Base-by-base conservation (phyloP, 2,888 invertebrate species). In the Cryptophagus acutangulus region DNA sequence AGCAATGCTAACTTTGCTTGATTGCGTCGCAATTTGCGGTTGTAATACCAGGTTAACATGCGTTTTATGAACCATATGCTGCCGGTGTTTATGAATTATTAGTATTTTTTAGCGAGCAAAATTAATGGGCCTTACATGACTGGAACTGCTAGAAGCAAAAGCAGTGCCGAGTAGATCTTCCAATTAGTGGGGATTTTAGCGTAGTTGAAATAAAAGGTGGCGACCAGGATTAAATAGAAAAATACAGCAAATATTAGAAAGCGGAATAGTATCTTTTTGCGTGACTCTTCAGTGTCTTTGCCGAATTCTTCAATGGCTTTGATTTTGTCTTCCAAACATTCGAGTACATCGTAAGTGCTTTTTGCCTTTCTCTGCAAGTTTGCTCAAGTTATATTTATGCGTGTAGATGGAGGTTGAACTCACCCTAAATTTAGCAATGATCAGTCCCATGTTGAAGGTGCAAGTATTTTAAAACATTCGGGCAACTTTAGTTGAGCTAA, bases 31-130 rank as follows among this genome's bases (percentile, higher is more conserved):
- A 93, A 74, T 62, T 87, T 84, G 66, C 87, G 79, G 55, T 84
- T 82, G 67, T 88, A 96, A 69, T 91, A 93, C 87, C 89, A 91
- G 20, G 87, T 84, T 59, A 94, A 78, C 49, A 84, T 70, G 55
- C 81, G 80, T 55, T 90, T 88, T 13, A 88, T 74, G n/a, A 52
- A 14, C 48, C 48, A 53, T 46, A 59, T 48, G 36, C 58, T 59
- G 40, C 34, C 48, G 46, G 6, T 5, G 9, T 20, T 20, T 20
- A 8, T 20, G 6, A n/a, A 8, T 20, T 20, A 20, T 20, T 20
- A n/a, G n/a, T n/a, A n/a, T n/a, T 20, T 20, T 20, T n/a, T 8
- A 20, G 24, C n/a, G 24, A 20, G n/a, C n/a, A 8, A 6, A 8
- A 25, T 5, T 10, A 13, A 3, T 31, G 16, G 12, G 5, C 61